Conservation (phyloP, 2,888 invertebrate genomes). For the Hirtodrosophila cameraria region DNA sequence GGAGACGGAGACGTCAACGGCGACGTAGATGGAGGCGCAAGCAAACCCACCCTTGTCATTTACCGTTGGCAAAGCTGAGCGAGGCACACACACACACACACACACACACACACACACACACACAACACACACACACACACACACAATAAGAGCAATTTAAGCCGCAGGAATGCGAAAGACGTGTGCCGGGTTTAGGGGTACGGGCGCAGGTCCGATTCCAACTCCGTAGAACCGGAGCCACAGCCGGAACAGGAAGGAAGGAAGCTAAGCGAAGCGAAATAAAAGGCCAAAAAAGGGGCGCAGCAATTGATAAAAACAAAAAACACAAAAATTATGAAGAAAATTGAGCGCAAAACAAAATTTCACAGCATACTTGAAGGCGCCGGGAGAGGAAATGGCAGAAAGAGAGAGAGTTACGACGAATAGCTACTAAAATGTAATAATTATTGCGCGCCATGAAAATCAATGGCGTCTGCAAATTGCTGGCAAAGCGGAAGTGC, state of each 20-base stretch:
- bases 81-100: conserved; percentile 33
- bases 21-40: conserved; percentile 23
- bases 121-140: conserved; percentile 2
- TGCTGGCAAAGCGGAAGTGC: conserved; percentile 60
- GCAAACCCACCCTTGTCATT: conserved; percentile 55
- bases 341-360: conserved; percentile 33
- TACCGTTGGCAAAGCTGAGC: conserved; percentile 56
- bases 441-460: conserved; percentile 65
- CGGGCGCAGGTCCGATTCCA: not conserved
- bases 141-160: conserved; percentile 76
- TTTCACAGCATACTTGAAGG: conserved; percentile 42
- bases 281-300: conserved; percentile 51
- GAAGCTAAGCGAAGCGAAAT: conserved; percentile 47
- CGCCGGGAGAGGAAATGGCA: not conserved
- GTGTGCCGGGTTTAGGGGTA: conserved; percentile 20
- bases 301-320: conserved; percentile 57
- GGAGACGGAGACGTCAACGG: conserved; percentile 22
- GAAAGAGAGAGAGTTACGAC: too few relatives aligned
- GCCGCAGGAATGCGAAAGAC: conserved; percentile 74
- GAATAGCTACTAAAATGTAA: conserved; percentile 27
- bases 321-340: conserved; percentile 28
- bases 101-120: conserved; percentile 9
- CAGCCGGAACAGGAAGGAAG: conserved; percentile 53
- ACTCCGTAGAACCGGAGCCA: conserved; percentile 8
- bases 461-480: conserved; percentile 67